phyloP scores from a whole-genome alignment of 2,797 vertebrate genomes.

The Leucoraja ocellata region DNA sequence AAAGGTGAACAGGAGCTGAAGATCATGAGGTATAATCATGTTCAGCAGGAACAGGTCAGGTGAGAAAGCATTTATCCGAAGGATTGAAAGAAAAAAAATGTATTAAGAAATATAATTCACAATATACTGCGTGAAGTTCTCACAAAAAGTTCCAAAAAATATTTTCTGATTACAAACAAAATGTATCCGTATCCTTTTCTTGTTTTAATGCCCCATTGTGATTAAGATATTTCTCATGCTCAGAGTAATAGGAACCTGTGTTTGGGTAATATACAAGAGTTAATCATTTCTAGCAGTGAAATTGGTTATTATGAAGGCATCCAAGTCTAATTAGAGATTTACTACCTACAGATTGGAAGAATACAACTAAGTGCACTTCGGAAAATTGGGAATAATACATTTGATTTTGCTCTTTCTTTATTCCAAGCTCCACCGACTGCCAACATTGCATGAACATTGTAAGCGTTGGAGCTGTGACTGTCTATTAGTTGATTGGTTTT shows the following conservation, averaged over 20 bases:
- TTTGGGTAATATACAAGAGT: not conserved
- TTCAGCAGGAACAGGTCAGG: not conserved
- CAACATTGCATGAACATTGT: not conserved
- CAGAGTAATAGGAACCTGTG: not conserved
- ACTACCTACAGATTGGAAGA: not conserved
- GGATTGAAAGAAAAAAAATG: not conserved
- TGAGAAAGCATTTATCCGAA: not conserved
- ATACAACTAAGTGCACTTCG: not conserved
- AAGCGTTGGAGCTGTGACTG: not conserved
- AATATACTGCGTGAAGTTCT: not conserved
- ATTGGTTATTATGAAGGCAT: not conserved
- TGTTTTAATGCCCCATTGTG: not conserved
- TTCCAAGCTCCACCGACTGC: not conserved
- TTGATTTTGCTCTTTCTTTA: not conserved
- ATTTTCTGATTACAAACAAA: not conserved
- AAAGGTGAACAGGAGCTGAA: conserved; percentile 10
- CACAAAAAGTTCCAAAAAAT: not conserved
- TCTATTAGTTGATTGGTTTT: not conserved
- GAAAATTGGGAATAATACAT: not conserved
- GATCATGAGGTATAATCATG: not conserved
- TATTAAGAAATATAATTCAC: conserved; percentile 25
- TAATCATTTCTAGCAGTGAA: not conserved
- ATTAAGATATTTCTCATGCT: not conserved
- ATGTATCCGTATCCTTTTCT: not conserved
- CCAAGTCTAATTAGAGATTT: not conserved